A percentile compares a stretch with the other conserved stretches of the same genome.
Conservation (phyloP, 2,797 vertebrate species). For the Gephyroberyx darwinii region DNA sequence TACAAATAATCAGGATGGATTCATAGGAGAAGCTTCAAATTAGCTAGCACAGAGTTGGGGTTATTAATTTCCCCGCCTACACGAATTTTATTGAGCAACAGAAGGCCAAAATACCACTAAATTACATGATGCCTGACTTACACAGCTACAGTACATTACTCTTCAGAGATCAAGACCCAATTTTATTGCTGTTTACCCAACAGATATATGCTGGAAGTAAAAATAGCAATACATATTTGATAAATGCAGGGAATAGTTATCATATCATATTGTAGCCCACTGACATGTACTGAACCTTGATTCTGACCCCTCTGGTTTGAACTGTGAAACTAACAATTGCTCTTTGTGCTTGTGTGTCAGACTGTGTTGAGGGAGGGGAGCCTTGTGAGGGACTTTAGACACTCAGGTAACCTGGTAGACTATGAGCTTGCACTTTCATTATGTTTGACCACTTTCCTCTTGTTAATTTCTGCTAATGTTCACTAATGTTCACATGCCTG, state of each 20-base stretch:
- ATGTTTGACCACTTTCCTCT: constrained; percentile 49
- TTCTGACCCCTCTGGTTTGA: constrained; percentile 50
- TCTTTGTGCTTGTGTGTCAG: constrained; percentile 81
- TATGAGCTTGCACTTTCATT: constrained; percentile 46
- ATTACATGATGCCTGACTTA: background rate
- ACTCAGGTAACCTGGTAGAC: constrained; percentile 77
- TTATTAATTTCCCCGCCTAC: constrained; percentile 9
- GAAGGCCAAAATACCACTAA: background rate
- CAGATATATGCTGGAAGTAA: background rate
- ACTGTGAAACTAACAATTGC: constrained; percentile 75
- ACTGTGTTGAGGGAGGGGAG: constrained; percentile 80
- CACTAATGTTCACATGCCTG: constrained; percentile 66
- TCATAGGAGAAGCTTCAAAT: constrained; percentile 14
- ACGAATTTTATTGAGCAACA: background rate
- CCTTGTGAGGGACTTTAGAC: constrained; percentile 81
- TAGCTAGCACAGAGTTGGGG: background rate
- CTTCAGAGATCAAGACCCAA: background rate
- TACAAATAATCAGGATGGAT: constrained; percentile 20
- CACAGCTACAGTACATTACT: background rate
- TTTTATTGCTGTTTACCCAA: background rate
- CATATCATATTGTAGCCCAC: constrained; percentile 38
- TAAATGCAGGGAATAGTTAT: constrained; percentile 18
- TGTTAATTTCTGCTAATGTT: constrained; percentile 66
- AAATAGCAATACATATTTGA: background rate
- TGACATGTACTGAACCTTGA: constrained; percentile 30